phyloP scores from a whole-genome alignment of 2,888 invertebrate species.

The Macroteleia sp. region DNA sequence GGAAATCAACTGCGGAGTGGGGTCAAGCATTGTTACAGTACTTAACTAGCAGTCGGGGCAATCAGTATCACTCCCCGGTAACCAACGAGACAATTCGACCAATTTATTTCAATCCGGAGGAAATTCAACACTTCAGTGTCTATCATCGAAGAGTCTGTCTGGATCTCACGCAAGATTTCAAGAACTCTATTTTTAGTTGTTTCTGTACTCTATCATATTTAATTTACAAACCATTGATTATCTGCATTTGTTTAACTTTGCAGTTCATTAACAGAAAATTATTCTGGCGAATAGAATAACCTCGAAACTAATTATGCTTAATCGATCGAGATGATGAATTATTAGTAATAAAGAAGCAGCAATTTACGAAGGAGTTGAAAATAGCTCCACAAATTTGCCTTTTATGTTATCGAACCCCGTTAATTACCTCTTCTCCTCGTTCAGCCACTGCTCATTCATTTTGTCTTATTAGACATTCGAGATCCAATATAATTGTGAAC shows the following conservation, averaged over 20 bases:
- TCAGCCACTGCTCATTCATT: slow-evolving; percentile 25
- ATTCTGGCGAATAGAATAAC: slow-evolving; percentile 2
- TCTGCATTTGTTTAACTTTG: too few species aligned
- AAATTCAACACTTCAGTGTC: too few species aligned
- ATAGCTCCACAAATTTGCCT: slow-evolving; percentile 83
- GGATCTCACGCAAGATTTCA: too few species aligned
- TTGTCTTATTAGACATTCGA: slow-evolving; percentile 34
- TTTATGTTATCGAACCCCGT: slow-evolving; percentile 72
- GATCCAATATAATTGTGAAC: slow-evolving; percentile 5
- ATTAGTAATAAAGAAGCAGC: slow-evolving; percentile 70
- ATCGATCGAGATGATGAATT: slow-evolving; percentile 78
- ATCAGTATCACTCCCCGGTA: slow-evolving; percentile 75
- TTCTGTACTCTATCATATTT: too few species aligned
- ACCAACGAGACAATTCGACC: slow-evolving; percentile 76
- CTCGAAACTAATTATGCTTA: slow-evolving; percentile 20
- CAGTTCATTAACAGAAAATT: too few species aligned
- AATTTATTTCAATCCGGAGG: slow-evolving; percentile 82
- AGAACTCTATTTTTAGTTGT: too few species aligned
- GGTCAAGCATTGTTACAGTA: slow-evolving; percentile 77
- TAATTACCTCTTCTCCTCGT: slow-evolving; percentile 75
- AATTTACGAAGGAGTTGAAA: slow-evolving; percentile 77
- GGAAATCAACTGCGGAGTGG: slow-evolving; percentile 64
- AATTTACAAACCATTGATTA: too few species aligned
- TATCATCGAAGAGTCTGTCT: too few species aligned
- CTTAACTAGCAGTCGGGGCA: slow-evolving; percentile 79